phyloP scores from a whole-genome alignment of 2,797 vertebrate genomes.

The Glyptemys insculpta region DNA sequence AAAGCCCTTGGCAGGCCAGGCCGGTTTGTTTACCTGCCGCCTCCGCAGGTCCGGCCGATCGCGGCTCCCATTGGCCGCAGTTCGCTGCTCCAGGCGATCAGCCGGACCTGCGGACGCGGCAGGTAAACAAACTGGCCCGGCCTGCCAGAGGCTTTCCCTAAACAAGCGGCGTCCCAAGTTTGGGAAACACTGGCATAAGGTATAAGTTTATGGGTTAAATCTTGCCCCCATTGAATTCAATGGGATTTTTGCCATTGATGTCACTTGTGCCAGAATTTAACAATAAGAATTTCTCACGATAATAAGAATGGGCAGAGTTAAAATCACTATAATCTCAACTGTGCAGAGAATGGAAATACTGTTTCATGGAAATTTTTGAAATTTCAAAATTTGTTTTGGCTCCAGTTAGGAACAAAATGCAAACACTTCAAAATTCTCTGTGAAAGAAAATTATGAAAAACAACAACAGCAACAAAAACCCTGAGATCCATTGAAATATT shows the following conservation, averaged over 20 bases:
- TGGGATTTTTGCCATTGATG: background rate
- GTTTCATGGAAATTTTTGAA: background rate
- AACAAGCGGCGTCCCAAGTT: no score
- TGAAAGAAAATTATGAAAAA: background rate
- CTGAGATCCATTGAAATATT: background rate
- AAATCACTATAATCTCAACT: background rate
- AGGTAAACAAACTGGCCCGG: no score
- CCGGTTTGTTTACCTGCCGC: no score
- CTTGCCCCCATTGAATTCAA: background rate
- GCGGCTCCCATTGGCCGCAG: no score
- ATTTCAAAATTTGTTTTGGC: background rate
- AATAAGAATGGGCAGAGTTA: background rate
- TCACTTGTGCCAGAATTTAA: background rate
- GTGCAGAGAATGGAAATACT: no score
- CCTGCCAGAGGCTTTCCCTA: no score
- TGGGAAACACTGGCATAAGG: background rate
- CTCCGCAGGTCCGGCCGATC: no score
- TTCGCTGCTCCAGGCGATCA: no score
- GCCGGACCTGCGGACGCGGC: no score
- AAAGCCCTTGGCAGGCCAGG: no score
- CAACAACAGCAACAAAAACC: background rate
- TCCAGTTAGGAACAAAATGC: background rate
- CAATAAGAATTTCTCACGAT: background rate
- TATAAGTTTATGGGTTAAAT: background rate
- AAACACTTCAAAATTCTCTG: background rate